Percentiles rank a stretch among this genome's conserved stretches.
phyloP scores from a whole-genome alignment of 1,140 invertebrate species.

The Aphidius gifuensis region DNA sequence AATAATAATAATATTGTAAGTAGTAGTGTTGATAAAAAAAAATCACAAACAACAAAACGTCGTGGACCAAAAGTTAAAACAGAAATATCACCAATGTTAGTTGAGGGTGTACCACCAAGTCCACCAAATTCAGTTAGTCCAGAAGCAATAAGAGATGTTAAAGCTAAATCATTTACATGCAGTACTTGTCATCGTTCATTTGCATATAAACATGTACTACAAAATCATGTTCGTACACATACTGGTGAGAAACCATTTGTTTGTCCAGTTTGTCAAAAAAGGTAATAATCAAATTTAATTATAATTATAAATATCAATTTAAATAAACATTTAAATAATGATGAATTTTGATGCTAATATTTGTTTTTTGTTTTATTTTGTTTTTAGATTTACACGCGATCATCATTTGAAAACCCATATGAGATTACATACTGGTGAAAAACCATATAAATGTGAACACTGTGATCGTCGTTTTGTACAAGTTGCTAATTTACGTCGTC shows the following conservation, averaged over 20 bases:
- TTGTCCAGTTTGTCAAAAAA: conserved; percentile 89
- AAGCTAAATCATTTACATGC: conserved; percentile 85
- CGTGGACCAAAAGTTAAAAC: conserved; percentile 43
- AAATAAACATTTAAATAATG: not conserved
- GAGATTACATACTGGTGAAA: conserved; percentile 88
- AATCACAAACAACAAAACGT: conserved; percentile 43
- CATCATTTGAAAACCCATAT: conserved; percentile 93
- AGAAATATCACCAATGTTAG: conserved; percentile 31
- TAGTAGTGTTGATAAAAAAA: conserved; percentile 48
- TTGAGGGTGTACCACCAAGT: conserved; percentile 48
- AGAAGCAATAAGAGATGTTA: conserved; percentile 54
- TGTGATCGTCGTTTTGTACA: conserved; percentile 91
- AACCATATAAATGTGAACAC: conserved; percentile 87
- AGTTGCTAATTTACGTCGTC: conserved; percentile 88
- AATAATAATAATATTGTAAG: conserved; percentile 51
- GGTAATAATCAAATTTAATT: conserved; percentile 40
- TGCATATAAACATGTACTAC: conserved; percentile 91
- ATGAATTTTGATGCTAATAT: not conserved
- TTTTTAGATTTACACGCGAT: conserved; percentile 80
- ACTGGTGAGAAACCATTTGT: conserved; percentile 96
- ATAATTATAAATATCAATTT: not conserved
- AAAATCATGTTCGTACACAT: conserved; percentile 95
- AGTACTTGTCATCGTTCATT: conserved; percentile 82
- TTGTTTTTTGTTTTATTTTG: not conserved
- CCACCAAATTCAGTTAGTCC: conserved; percentile 49